Evolutionary conservation across 2,113 vertebrate genomes (phyloP).

Genomic region (Sylvietta virens): DNA sequence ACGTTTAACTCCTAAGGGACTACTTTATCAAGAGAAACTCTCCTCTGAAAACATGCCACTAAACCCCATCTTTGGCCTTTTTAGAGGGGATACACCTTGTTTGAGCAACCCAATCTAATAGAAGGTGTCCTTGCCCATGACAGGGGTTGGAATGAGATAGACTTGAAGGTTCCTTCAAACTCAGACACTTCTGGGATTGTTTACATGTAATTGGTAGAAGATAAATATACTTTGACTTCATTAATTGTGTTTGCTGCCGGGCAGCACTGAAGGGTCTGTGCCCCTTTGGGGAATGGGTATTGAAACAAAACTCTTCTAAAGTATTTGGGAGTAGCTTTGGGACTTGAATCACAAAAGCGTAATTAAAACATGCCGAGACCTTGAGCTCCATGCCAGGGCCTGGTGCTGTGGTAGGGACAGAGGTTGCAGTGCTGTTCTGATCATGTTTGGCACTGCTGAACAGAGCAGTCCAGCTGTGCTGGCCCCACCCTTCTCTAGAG

Average conservation of each 20-base stretch:
- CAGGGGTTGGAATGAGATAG: background rate
- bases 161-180: background rate
- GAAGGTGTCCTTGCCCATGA: background rate
- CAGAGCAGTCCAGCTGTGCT: rapidly evolving
- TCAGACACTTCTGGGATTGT: background rate
- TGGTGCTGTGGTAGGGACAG: rapidly evolving
- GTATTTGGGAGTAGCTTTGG: background rate
- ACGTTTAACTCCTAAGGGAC: background rate
- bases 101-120: background rate
- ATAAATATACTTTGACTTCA: background rate
- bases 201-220: background rate
- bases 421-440: too few species aligned
- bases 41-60: background rate
- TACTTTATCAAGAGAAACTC: background rate
- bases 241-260: background rate
- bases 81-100: background rate
- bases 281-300: background rate
- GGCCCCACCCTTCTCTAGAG: too few species aligned
- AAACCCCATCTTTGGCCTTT: background rate
- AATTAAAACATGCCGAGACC: rapidly evolving
- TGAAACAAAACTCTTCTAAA: background rate
- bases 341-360: background rate
- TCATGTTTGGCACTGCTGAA: rapidly evolving
- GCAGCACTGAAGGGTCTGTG: background rate
- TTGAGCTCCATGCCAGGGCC: background rate